phyloP scores from a whole-genome alignment of 2,888 invertebrate genomes.

The Sepioteuthis lessoniana region DNA sequence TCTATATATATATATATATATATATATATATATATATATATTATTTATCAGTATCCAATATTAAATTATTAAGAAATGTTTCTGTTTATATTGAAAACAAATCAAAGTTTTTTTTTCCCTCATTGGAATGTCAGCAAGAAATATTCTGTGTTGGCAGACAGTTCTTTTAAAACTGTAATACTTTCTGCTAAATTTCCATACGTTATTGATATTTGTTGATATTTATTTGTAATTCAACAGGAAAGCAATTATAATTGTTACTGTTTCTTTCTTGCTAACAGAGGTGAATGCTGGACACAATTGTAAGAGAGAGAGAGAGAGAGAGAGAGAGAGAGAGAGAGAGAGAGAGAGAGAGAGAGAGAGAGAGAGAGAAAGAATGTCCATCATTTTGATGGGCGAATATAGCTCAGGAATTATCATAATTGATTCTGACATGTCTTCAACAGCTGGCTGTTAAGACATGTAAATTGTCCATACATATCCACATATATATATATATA shows the following conservation, averaged over 20 bases:
- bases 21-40: too few species aligned
- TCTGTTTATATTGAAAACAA: conserved; percentile 20
- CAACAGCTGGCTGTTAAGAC: neutral
- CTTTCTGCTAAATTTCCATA: neutral
- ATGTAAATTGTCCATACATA: neutral
- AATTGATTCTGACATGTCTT: neutral
- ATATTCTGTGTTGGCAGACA: neutral
- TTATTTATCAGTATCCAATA: neutral
- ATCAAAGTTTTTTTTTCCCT: neutral
- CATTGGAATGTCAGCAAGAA: neutral
- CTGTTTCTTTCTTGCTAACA: neutral
- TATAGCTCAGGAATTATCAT: neutral
- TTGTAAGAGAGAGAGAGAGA: neutral
- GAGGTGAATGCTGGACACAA: neutral
- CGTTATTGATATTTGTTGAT: neutral
- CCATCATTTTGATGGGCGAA: neutral
- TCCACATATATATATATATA: neutral
- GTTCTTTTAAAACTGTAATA: neutral
- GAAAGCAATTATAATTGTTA: conserved; percentile 6
- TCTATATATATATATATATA: too few species aligned
- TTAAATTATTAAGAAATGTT: neutral
- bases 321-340: too few species aligned
- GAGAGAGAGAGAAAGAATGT: neutral
- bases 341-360: too few species aligned
- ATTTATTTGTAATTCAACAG: neutral